Conservation (phyloP, 2,888 invertebrate species). For the Xylota sylvarum region DNA sequence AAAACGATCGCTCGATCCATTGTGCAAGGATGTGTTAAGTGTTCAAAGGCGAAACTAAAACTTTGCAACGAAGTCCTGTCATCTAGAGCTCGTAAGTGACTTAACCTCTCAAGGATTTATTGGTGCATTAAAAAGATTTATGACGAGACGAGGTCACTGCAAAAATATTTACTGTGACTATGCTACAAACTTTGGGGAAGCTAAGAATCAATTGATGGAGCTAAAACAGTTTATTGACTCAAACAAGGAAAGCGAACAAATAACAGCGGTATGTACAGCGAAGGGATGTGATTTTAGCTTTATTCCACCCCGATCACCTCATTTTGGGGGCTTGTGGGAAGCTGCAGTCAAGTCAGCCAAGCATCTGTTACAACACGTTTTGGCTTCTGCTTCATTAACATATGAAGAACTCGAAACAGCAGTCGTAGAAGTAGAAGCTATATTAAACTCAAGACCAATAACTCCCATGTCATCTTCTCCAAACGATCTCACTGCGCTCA, state of each 20-base stretch:
- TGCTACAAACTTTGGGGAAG: neutral
- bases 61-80: too few species aligned
- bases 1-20: slow-evolving; percentile 8
- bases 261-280: slow-evolving; percentile 4
- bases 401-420: too few species aligned
- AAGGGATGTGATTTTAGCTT: slow-evolving; percentile 12
- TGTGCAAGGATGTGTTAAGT: slow-evolving; percentile 4
- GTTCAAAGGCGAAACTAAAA: neutral
- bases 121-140: too few species aligned
- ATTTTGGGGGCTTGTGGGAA: slow-evolving; percentile 29
- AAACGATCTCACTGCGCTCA: too few species aligned
- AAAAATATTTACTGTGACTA: slow-evolving; percentile 20
- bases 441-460: slow-evolving; percentile 20
- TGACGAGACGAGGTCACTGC: slow-evolving; percentile 16
- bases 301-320: slow-evolving; percentile 22
- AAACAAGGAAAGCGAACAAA: neutral
- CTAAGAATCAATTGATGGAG: neutral
- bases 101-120: too few species aligned
- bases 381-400: neutral
- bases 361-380: slow-evolving; percentile 1
- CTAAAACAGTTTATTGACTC: neutral
- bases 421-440: slow-evolving; percentile 18
- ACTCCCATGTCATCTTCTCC: slow-evolving; percentile 34
- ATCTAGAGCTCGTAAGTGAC: too few species aligned
- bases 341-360: slow-evolving; percentile 31